A percentile compares a stretch with the other conserved stretches of the same genome.
These are phyloP conservation scores for Alligator mississippiensis DNA, from an alignment of 2,113 vertebrate species.

Conservation along the genomic window DNA sequence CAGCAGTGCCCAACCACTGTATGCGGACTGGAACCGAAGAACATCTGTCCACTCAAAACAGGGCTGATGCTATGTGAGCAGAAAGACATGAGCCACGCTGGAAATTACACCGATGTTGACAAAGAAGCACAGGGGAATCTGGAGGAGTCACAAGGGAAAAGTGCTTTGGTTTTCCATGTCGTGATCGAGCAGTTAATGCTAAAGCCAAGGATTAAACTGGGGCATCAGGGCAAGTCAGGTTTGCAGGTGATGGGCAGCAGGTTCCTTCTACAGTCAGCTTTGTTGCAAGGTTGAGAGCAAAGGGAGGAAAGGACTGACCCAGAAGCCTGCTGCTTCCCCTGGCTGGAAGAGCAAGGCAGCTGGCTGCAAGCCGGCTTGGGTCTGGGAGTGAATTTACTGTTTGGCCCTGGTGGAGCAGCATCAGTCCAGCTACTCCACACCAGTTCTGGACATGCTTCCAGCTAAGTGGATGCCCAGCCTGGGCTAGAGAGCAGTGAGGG, in stretches of 20 bases:
- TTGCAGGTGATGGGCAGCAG: background rate
- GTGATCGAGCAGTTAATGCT: background rate
- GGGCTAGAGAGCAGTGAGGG: background rate
- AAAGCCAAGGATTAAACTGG: background rate
- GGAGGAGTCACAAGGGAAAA: background rate
- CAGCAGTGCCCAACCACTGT: background rate
- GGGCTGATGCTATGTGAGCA: background rate
- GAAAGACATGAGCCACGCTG: background rate
- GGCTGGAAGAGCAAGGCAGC: background rate
- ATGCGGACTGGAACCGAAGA: background rate
- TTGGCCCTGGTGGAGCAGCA: no score
- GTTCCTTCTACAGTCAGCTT: background rate
- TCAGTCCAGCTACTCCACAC: background rate
- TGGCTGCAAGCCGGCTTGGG: background rate
- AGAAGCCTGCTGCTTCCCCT: background rate
- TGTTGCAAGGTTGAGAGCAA: background rate
- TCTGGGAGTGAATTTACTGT: background rate
- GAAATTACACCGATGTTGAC: background rate
- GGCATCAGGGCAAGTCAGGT: background rate
- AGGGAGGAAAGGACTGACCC: background rate
- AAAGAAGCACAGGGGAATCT: background rate
- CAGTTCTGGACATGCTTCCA: background rate
- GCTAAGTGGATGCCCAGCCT: background rate
- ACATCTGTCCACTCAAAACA: background rate
- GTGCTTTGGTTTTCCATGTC: background rate